Base-by-base conservation (phyloP, 2,113 vertebrate species). In the Bufo bufo region DNA sequence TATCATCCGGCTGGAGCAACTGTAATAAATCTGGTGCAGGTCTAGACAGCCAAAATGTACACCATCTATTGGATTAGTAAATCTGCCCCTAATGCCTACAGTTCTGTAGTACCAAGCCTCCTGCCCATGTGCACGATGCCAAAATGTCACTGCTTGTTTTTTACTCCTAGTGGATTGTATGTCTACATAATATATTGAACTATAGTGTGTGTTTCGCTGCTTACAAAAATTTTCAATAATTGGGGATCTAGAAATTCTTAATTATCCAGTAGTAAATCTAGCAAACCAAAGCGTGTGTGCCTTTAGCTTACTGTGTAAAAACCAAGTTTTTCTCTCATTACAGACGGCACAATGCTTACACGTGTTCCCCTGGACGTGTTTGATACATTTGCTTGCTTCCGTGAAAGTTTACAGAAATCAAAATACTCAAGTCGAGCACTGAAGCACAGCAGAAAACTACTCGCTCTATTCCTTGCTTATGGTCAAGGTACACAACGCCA, bases 301-400 rank as follows among this genome's bases (percentile, higher is more conserved):
- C 17, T 14, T 47, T 50, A 14, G 8, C 52, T 45, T 71, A 50
- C n/a, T 11, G 23, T 54, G 20, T 50, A 69, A n/a, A 54, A 84
- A 17, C 0, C 6, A 17, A 61, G 16, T 61, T 82, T 77, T 43
- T 14, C 12, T 84, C 90, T 90, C 7, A 81, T 90, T 94, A 90
- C 92, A 97, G 97, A 95, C 85, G 17, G 49, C 1, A 91, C 94
- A 93, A 89, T 89, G 8, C 90, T 97, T 2, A 90, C 96, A 81
- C 93, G 92, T 17, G 97, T 99, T 78, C 98, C 98, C 5, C 90
- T 99, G 92, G 95, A 98, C 84, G 94, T 97, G 89, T 91, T 94
- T 11, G 96, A 97, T 89, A 96, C 96, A 1, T 91, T 99, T 92
- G 90, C 90, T 83, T 96, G 94, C 91, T 99, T 97, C 91, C 94